Conservation (phyloP, 2,888 invertebrate species). For the Scaptomyza flava region DNA sequence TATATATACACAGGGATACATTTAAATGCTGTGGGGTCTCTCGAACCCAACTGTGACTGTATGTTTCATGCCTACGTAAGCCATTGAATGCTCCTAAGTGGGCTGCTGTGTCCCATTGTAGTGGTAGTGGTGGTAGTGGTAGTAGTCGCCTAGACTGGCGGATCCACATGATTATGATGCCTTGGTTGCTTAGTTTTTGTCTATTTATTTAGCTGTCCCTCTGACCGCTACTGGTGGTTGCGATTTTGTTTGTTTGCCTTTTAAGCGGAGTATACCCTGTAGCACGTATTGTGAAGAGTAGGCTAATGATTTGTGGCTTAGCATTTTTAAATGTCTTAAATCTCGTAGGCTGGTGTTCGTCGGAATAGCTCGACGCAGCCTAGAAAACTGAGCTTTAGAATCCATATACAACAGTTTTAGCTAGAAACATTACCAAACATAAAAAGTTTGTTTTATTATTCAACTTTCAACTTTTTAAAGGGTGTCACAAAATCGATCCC, state of each 20-base stretch:
- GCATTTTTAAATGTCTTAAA: too few species aligned
- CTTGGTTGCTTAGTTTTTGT: conserved; percentile 19
- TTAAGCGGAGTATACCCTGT: neutral
- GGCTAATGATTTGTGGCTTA: too few species aligned
- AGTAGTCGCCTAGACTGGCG: conserved; percentile 38
- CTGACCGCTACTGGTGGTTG: conserved; percentile 35
- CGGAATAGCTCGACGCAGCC: too few species aligned
- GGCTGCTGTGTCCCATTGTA: conserved; percentile 55
- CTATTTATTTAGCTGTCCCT: conserved; percentile 39
- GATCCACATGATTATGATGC: conserved; percentile 75
- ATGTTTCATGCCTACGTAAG: conserved; percentile 39
- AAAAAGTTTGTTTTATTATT: too few species aligned
- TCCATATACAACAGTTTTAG: too few species aligned
- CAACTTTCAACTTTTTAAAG: neutral
- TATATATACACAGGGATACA: conserved; percentile 63
- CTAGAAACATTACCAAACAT: too few species aligned
- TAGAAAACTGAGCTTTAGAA: too few species aligned
- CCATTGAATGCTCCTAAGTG: conserved; percentile 70
- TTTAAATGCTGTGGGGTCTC: conserved; percentile 34
- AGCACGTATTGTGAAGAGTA: too few species aligned
- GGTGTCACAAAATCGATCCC: conserved; percentile 14
- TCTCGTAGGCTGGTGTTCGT: too few species aligned
- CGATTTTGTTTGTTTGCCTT: conserved; percentile 25
- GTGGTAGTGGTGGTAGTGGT: neutral
- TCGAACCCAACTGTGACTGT: neutral